Evolutionary conservation across 2,888 invertebrate species (phyloP).

Genomic region (Nycteola revayana): DNA sequence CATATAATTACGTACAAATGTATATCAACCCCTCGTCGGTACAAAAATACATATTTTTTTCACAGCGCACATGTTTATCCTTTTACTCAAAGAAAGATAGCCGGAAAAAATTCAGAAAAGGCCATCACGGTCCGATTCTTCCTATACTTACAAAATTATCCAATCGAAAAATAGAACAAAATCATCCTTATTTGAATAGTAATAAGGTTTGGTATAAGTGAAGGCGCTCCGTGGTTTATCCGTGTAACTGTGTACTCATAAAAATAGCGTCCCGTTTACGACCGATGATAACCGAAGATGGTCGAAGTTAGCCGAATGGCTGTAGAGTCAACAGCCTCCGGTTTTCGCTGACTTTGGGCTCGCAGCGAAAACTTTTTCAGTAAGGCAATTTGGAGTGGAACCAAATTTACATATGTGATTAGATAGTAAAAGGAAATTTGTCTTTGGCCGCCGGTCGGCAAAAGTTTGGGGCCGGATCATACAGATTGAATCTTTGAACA

Average conservation of each 20-base stretch:
- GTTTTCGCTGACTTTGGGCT: conserved; percentile 37
- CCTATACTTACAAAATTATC: conserved; percentile 8
- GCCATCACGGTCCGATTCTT: conserved; percentile 61
- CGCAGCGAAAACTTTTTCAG: conserved; percentile 36
- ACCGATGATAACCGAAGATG: conserved; percentile 60
- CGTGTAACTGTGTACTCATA: conserved; percentile 56
- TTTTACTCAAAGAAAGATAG: conserved; percentile 61
- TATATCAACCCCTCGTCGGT: no score
- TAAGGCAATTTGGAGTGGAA: conserved; percentile 39
- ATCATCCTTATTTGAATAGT: conserved; percentile 28
- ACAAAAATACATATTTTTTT: no score
- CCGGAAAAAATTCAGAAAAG: conserved; percentile 63
- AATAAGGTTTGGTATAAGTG: conserved; percentile 34
- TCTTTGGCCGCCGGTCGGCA: conserved; percentile 21
- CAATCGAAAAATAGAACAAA: conserved; percentile 25
- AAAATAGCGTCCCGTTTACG: conserved; percentile 62
- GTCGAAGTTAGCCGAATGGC: conserved; percentile 51
- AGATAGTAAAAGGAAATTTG: conserved; percentile 36
- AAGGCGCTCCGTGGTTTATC: conserved; percentile 23
- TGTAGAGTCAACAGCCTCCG: conserved; percentile 36
- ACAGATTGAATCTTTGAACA: conserved; percentile 27
- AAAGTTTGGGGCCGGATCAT: conserved; percentile 23
- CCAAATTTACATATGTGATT: conserved; percentile 40
- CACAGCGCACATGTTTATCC: conserved; percentile 54
- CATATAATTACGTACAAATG: no score